phyloP scores from a whole-genome alignment of 2,888 invertebrate species.

The Beris morrisii region DNA sequence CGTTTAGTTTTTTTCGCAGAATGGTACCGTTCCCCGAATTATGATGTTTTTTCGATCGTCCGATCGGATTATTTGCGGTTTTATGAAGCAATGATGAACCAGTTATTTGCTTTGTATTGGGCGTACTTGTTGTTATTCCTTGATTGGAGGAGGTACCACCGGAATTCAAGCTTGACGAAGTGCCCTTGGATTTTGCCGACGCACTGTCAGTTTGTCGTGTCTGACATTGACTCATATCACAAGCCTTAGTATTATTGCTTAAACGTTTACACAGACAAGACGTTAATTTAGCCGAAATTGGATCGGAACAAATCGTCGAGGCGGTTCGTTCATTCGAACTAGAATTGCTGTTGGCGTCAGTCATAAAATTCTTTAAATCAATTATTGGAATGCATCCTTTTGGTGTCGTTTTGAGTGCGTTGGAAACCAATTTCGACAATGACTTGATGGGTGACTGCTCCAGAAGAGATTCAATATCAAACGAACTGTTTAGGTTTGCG shows the following conservation, averaged over 20 bases:
- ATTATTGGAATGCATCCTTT: conserved; percentile 50
- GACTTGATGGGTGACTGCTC: conserved; percentile 66
- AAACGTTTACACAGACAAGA: conserved; percentile 56
- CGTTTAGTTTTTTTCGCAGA: neutral
- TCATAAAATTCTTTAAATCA: conserved; percentile 31
- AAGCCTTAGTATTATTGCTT: conserved; percentile 42
- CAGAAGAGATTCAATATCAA: conserved; percentile 37
- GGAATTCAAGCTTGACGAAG: neutral
- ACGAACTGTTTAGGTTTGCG: conserved; percentile 17
- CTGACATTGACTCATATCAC: conserved; percentile 42
- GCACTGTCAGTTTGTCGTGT: conserved; percentile 34
- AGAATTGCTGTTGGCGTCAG: conserved; percentile 51
- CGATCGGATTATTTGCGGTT: conserved; percentile 53
- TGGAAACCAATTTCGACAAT: conserved; percentile 65
- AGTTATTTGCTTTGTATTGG: conserved; percentile 32
- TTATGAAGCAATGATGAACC: conserved; percentile 47
- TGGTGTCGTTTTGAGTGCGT: conserved; percentile 56
- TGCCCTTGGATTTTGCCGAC: neutral
- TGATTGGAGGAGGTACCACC: conserved; percentile 19
- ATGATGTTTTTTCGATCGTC: conserved; percentile 50
- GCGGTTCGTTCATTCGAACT: conserved; percentile 33
- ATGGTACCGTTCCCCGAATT: conserved; percentile 39
- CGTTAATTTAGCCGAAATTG: conserved; percentile 56
- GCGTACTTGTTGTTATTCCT: conserved; percentile 35
- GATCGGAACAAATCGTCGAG: conserved; percentile 47